Percentiles rank a stretch among this genome's conserved stretches.
phyloP scores from a whole-genome alignment of 1,140 invertebrate species.

The Lepidotrigona ventralis region DNA sequence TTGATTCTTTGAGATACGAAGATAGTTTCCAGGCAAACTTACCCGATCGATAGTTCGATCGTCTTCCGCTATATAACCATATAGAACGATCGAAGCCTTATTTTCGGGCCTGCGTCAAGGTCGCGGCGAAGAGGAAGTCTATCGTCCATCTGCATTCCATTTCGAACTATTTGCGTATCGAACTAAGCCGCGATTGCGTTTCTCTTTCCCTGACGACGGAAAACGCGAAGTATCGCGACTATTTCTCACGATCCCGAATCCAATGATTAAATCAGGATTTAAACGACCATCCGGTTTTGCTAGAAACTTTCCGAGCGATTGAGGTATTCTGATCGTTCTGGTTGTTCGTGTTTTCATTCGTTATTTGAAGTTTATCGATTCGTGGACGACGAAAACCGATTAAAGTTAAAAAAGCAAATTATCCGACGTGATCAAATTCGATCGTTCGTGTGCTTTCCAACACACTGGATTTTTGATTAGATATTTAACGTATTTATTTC shows the following conservation, averaged over 20 bases:
- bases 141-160: neutral
- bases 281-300: too few relatives aligned
- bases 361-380: too few relatives aligned
- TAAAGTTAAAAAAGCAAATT: too few relatives aligned
- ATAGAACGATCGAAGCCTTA: neutral
- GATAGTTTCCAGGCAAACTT: neutral
- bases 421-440: too few relatives aligned
- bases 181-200: neutral
- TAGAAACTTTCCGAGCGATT: too few relatives aligned
- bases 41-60: neutral
- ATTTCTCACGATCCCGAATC: neutral
- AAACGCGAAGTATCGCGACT: neutral
- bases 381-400: too few relatives aligned
- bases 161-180: neutral
- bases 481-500: too few relatives aligned
- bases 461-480: too few relatives aligned
- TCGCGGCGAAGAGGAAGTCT: neutral
- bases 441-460: too few relatives aligned
- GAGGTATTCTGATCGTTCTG: neutral
- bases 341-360: too few relatives aligned
- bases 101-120: neutral
- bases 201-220: neutral
- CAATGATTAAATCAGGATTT: neutral
- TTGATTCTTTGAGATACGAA: neutral
- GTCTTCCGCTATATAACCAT: too few relatives aligned